These are phyloP conservation scores for Atrichornis clamosus DNA, from an alignment of 2,113 vertebrate species.

Conservation along the genomic window DNA sequence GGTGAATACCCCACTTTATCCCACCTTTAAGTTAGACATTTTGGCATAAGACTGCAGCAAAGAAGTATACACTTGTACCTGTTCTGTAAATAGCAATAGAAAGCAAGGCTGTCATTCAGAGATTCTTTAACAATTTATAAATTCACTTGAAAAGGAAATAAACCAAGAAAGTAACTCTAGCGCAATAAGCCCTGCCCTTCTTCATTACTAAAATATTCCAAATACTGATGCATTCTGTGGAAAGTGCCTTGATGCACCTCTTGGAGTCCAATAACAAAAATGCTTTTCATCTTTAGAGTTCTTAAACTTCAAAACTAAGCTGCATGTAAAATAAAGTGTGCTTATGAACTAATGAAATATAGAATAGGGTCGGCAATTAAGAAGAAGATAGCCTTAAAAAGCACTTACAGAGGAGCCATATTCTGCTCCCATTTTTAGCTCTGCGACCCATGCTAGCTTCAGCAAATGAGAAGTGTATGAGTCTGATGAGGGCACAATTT, in stretches of 20 bases:
- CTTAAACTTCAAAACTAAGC: background rate
- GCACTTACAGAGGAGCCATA: background rate
- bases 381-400: background rate
- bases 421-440: conserved; percentile 4
- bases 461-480: conserved; percentile 2
- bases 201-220: background rate
- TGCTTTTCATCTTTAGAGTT: background rate
- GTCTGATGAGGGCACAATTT: background rate
- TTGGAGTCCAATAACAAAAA: background rate
- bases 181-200: background rate
- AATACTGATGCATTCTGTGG: background rate
- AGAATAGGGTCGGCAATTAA: background rate
- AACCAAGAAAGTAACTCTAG: background rate
- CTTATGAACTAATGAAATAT: conserved; percentile 18
- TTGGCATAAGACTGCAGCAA: background rate
- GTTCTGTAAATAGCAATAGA: background rate
- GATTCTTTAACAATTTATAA: background rate
- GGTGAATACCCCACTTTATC: background rate
- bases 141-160: background rate
- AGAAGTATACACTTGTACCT: background rate
- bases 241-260: background rate
- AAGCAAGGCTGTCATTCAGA: background rate
- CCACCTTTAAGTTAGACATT: background rate
- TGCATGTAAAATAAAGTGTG: background rate
- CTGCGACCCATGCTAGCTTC: background rate